These are phyloP conservation scores for Microhierax caerulescens DNA, from an alignment of 2,797 vertebrate species.

Conservation along the genomic window DNA sequence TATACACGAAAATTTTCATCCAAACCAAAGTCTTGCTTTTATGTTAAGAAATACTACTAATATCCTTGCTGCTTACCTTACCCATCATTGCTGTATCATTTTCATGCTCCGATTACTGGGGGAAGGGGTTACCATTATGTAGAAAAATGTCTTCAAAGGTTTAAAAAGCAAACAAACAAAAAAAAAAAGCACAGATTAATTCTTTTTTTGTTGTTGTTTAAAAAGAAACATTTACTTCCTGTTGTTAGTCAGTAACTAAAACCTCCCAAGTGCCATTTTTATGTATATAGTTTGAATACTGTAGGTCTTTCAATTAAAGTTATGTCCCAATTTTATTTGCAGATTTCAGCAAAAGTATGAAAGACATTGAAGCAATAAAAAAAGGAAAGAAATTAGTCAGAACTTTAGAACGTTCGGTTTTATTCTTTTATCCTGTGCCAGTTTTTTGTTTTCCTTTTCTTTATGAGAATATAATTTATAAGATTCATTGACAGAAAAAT, in stretches of 20 bases:
- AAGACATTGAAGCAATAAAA: slow-evolving; percentile 51
- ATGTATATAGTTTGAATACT: not conserved
- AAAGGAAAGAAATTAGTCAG: slow-evolving; percentile 33
- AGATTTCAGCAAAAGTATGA: slow-evolving; percentile 41
- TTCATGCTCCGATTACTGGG: not conserved
- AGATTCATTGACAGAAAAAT: slow-evolving; percentile 11
- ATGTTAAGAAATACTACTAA: not conserved
- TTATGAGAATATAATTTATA: slow-evolving; percentile 5
- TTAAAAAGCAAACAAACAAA: not conserved
- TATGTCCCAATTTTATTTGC: slow-evolving; percentile 21
- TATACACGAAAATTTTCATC: not conserved
- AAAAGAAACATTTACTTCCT: not conserved
- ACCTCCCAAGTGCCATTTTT: not conserved
- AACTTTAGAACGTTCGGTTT: slow-evolving; percentile 50
- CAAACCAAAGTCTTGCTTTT: not conserved
- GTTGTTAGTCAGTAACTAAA: not conserved
- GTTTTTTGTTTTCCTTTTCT: not conserved
- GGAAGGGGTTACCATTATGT: not conserved
- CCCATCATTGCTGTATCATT: not conserved
- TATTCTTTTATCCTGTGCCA: not conserved
- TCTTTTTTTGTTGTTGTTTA: not conserved
- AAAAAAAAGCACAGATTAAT: not conserved
- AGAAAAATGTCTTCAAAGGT: not conserved
- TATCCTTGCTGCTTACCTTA: not conserved
- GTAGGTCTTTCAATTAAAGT: not conserved